Conservation (phyloP, 2,113 vertebrate genomes). For the Pituophis catenifer region DNA sequence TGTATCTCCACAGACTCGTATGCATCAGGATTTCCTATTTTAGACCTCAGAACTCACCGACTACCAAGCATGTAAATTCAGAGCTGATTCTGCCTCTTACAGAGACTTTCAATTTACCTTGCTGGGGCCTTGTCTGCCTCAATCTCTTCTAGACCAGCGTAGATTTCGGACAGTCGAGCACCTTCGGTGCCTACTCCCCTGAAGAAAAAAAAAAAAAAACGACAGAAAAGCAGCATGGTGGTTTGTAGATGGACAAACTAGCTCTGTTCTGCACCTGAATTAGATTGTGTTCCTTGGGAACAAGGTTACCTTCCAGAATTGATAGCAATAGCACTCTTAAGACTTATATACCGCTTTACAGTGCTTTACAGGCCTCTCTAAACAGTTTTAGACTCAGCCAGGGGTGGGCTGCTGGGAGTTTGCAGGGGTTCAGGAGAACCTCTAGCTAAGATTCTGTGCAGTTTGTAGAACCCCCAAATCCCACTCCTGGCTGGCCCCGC, state of each 20-base stretch:
- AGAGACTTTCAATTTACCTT: constrained; percentile 72
- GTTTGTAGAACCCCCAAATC: too few species aligned
- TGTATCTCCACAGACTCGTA: background rate
- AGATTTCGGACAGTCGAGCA: constrained; percentile 86
- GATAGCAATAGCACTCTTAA: too few species aligned
- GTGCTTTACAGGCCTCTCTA: too few species aligned
- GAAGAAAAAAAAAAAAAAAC: background rate
- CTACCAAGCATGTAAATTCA: background rate
- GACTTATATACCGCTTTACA: too few species aligned
- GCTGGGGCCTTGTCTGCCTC: constrained; percentile 97
- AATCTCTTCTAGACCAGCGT: constrained; percentile 90
- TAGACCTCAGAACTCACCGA: background rate
- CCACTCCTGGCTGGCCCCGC: too few species aligned
- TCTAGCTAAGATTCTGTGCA: too few species aligned
- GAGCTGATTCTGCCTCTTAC: too few species aligned
- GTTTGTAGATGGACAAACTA: background rate
- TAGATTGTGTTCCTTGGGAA: background rate
- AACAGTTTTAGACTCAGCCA: too few species aligned
- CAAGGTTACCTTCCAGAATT: too few species aligned
- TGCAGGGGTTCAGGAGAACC: too few species aligned
- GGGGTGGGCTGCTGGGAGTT: too few species aligned
- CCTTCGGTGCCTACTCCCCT: constrained; percentile 87
- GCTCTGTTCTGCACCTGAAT: background rate
- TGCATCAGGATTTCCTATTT: background rate
- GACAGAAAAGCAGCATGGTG: background rate